Percentiles rank a stretch among this genome's conserved stretches.
phyloP scores from a whole-genome alignment of 2,797 vertebrate genomes.

The Malacoctenus gilli region DNA sequence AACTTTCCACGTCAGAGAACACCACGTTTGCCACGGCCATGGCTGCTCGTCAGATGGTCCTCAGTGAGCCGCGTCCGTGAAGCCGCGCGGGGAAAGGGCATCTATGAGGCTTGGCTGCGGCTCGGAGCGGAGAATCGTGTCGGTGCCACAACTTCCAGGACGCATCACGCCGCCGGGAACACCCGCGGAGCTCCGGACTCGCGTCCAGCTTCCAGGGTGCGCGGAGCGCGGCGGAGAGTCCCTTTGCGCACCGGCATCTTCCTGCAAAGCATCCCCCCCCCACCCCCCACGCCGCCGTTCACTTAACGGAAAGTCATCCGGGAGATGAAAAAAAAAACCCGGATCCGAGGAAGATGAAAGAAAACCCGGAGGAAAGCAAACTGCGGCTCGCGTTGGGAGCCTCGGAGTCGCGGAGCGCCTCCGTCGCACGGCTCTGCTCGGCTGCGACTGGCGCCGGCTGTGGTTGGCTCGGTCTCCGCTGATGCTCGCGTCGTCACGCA shows the following conservation, averaged over 20 bases:
- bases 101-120: constrained; percentile 65
- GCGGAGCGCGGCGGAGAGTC: constrained; percentile 55
- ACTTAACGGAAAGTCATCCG: not conserved
- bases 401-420: constrained; percentile 56
- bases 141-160: constrained; percentile 59
- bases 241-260: constrained; percentile 56
- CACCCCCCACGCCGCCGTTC: no score
- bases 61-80: constrained; percentile 65
- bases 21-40: constrained; percentile 87
- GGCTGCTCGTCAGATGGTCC: constrained; percentile 63
- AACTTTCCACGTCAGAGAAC: constrained; percentile 96
- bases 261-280: constrained; percentile 50
- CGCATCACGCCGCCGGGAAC: constrained; percentile 39
- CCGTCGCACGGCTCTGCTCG: constrained; percentile 58
- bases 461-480: constrained; percentile 75
- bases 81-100: constrained; percentile 65
- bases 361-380: not conserved
- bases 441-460: constrained; percentile 73
- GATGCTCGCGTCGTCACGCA: constrained; percentile 74
- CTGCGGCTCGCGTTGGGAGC: constrained; percentile 16
- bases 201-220: constrained; percentile 45
- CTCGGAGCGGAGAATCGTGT: constrained; percentile 37
- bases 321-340: constrained; percentile 7
- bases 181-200: constrained; percentile 36
- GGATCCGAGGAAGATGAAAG: constrained; percentile 7